A percentile compares a stretch with the other conserved stretches of the same genome.
phyloP scores from a whole-genome alignment of 2,797 vertebrate genomes.

The Liparis tanakae region DNA sequence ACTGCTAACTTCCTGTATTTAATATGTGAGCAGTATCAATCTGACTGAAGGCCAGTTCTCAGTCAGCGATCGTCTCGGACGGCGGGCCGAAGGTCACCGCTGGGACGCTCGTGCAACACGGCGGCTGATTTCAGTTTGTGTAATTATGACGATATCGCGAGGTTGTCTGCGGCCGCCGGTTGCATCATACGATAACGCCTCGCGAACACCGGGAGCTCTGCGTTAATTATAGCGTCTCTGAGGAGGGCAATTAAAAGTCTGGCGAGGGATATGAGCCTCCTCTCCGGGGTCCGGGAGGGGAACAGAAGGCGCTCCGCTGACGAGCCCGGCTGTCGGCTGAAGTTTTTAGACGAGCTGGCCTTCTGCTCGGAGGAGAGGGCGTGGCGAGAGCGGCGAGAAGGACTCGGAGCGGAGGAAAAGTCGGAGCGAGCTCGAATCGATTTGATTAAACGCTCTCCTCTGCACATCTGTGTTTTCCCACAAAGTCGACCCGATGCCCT shows the following conservation, averaged over 20 bases:
- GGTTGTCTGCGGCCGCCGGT: conserved; percentile 11
- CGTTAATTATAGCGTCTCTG: conserved; percentile 56
- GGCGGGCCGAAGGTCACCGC: conserved; percentile 13
- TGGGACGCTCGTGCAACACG: conserved; percentile 1
- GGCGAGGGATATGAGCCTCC: conserved; percentile 43
- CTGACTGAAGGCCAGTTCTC: conserved; percentile 10
- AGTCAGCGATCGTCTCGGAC: conserved; percentile 1
- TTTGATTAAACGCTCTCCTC: background rate
- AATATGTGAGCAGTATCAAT: conserved; percentile 17
- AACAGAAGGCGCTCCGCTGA: conserved; percentile 49
- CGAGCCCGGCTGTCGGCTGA: conserved; percentile 25
- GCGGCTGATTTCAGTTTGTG: conserved; percentile 25
- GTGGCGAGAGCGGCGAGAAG: conserved; percentile 5
- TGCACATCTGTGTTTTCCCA: conserved; percentile 9
- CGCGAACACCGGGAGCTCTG: conserved; percentile 33
- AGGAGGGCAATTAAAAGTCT: conserved; percentile 68
- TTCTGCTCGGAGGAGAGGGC: conserved; percentile 21
- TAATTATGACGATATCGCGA: conserved; percentile 12
- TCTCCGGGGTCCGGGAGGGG: conserved; percentile 40
- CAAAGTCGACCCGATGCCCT: background rate
- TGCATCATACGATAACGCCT: conserved; percentile 43
- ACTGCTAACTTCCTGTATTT: conserved; percentile 49
- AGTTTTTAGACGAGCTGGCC: conserved; percentile 22
- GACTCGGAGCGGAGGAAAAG: background rate
- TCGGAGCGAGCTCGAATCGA: conserved; percentile 8